These are phyloP conservation scores for Brienomyrus brachyistius DNA, from an alignment of 2,113 vertebrate genomes.

Conservation along the genomic window DNA sequence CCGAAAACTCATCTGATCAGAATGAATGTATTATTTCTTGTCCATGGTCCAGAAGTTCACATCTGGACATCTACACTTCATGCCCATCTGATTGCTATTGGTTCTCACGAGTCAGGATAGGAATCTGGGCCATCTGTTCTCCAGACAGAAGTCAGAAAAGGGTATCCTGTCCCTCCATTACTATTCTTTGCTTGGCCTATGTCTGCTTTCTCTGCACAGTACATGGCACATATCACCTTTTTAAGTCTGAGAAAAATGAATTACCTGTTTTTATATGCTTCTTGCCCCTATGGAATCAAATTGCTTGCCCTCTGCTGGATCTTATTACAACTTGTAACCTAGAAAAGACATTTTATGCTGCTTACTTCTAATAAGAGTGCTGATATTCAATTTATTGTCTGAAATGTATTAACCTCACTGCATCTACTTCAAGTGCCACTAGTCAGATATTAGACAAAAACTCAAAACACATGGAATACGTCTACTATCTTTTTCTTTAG, in stretches of 20 bases:
- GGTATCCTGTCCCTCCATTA: background rate
- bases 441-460: background rate
- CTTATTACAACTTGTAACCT: background rate
- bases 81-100: background rate
- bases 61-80: background rate
- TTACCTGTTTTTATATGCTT: background rate
- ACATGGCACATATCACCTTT: background rate
- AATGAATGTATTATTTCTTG: background rate
- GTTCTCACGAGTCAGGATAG: background rate
- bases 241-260: background rate
- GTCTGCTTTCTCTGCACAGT: background rate
- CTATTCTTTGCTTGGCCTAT: background rate
- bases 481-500: background rate
- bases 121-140: background rate
- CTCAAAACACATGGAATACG: background rate
- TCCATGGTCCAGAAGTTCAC: background rate
- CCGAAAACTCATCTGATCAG: background rate
- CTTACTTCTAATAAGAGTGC: background rate
- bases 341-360: background rate
- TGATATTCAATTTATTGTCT: background rate
- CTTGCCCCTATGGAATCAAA: background rate
- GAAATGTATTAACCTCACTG: background rate
- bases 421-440: background rate
- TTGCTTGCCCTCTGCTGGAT: background rate
- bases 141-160: background rate